phyloP scores from a whole-genome alignment of 2,888 invertebrate genomes.

The Xylota sylvarum region DNA sequence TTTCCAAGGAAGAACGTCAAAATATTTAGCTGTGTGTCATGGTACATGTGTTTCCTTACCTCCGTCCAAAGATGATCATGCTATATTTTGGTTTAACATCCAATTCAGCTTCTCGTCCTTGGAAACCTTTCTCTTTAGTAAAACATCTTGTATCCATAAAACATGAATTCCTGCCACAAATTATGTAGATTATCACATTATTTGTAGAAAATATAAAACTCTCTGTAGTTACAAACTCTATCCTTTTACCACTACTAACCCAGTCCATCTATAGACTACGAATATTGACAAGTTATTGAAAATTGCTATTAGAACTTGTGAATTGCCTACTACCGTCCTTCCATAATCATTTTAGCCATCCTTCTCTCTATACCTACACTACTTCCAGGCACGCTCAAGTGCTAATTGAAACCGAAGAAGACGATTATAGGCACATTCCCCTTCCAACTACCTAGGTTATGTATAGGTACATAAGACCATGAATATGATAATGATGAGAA shows the following conservation, averaged over 20 bases:
- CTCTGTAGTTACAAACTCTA: neutral
- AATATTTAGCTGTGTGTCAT: no score
- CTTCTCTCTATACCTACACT: neutral
- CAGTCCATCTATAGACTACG: neutral
- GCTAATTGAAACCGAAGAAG: constrained; percentile 23
- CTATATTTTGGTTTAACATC: no score
- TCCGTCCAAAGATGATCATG: no score
- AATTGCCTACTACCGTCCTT: neutral
- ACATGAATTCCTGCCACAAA: neutral
- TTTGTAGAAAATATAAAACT: no score
- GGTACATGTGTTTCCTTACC: no score
- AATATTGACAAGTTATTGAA: neutral
- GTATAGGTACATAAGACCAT: neutral
- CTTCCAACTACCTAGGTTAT: no score
- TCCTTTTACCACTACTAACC: neutral
- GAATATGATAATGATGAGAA: constrained; percentile 30
- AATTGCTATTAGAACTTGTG: constrained; percentile 14
- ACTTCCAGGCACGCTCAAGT: neutral
- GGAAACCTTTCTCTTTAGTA: neutral
- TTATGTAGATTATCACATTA: neutral
- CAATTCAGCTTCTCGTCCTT: no score
- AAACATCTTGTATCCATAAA: neutral
- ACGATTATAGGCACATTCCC: constrained; percentile 6
- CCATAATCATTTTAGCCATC: neutral
- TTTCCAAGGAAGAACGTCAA: no score